These are phyloP conservation scores for Drosophila quadrilineata DNA, from an alignment of 1,140 invertebrate genomes.

Conservation along the genomic window DNA sequence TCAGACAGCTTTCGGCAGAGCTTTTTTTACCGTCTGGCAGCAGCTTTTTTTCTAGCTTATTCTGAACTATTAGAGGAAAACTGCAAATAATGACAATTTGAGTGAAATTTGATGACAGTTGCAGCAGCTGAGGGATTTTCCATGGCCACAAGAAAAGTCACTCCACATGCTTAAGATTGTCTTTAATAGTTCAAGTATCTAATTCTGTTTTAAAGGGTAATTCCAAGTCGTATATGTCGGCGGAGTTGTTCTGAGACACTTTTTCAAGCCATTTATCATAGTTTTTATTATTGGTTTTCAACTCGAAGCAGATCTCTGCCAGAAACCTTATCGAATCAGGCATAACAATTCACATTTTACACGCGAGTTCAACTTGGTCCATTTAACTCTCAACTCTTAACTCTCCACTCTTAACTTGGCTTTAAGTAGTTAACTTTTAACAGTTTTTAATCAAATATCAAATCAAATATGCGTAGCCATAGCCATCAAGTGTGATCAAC, in stretches of 20 bases:
- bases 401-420: conserved; percentile 24
- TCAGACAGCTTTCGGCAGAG: conserved; percentile 12
- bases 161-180: too few relatives aligned
- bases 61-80: conserved; percentile 62
- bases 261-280: background rate
- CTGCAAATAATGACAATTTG: conserved; percentile 67
- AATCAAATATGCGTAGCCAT: too few relatives aligned
- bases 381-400: conserved; percentile 1
- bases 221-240: too few relatives aligned
- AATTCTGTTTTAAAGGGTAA: too few relatives aligned
- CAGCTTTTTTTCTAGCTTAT: conserved; percentile 10
- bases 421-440: conserved; percentile 35
- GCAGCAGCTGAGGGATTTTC: conserved; percentile 16
- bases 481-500: too few relatives aligned
- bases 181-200: too few relatives aligned
- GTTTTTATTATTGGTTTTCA: background rate
- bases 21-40: background rate
- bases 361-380: conserved; percentile 42
- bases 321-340: conserved; percentile 44
- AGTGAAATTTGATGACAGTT: conserved; percentile 71
- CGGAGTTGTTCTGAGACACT: too few relatives aligned
- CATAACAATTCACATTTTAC: conserved; percentile 64
- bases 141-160: too few relatives aligned
- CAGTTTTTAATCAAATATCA: conserved; percentile 53
- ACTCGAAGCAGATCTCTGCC: background rate